Evolutionary conservation across 2,113 vertebrate species (phyloP), one percentile per base, ranked within the genome.

Genomic region (Edolisoma coerulescens): DNA sequence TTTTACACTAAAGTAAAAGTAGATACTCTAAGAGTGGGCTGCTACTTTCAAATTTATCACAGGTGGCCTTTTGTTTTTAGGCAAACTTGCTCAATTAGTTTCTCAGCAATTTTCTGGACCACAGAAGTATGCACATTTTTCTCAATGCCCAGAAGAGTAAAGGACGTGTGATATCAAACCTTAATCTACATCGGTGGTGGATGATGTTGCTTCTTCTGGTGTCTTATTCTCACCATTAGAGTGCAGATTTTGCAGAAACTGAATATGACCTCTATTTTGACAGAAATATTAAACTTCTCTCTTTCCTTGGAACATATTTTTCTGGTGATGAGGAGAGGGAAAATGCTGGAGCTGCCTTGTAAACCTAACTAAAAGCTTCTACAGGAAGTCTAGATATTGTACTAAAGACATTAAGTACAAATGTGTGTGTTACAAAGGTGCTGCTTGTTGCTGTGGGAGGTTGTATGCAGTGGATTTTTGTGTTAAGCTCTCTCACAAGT

Each of bases 51-150:
- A 54, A 76, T 90, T 69, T 73, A 33, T 75, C 32, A 54, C 41
- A 63, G 22, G 13, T 87, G 37, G 59, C 42, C 37, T 77, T 93
- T 69, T 85, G 30, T 18, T 95, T 95, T 93, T 42, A 84, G 64
- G 70, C 75, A 82, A 49, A 52, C 53, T 90, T 85, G 76, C 74
- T 90, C 83, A 71, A 32, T 96, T 96, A 95, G 28, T 81, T 65
- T 86, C 42, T 84, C 78, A 74, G 68, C 68, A 85, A 20, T 84
- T 92, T 90, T 33, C 63, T 1, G 65, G 65, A 80, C 60, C 44
- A 61, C 30, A 53, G 90, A 33, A 75, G 61, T 30, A 33, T 22
- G 33, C 44, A 59, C 56, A 70, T 94, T 93, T 93, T 91, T 90
- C 64, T 87, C 20, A 50, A 21, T 85, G 79, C 82, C 68, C 77